Base-by-base conservation (phyloP, 2,797 vertebrate genomes). In the Aeoliscus strigatus region DNA sequence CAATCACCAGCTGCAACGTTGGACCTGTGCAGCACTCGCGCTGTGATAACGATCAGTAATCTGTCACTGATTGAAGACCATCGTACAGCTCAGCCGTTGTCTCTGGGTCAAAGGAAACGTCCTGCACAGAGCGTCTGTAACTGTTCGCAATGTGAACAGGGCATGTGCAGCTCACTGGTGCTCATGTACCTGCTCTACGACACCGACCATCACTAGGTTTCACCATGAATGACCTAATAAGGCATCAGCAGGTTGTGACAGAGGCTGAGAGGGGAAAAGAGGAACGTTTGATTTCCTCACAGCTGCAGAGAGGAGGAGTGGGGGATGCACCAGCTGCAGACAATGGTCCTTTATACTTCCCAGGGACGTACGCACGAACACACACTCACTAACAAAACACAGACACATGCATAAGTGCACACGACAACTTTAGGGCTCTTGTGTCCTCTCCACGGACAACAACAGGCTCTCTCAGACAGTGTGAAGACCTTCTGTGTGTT, bases 291-390 rank as follows among this genome's bases (percentile, higher is more conserved):
- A 90, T 86, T 90, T 86, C 84, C 85, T 83, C 15, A 70, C 91
- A 92, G 92, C 90, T 92, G 89, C 80, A 85, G 80, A 60, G 77
- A 80, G 70, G 67, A 4, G 82, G 84, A 85, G 86, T 82, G 83
- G 75, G 85, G 86, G 79, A 77, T 66, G 67, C 76, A 82, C 78
- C 84, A 86, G 86, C 81, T 67, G 73, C 75, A 88, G 84, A 93
- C 91, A 93, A 93, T 90, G 87, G 76, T 4, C 81, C 90, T 91
- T 89, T 92, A 88, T 92, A 60, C 11, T 53, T 24, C 35, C 51
- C 66, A 55, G 1, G 60, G 70, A 69, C 71, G 54, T 59, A 51
- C 44, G 31, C 28, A 43, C 35, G 51, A 45, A 50, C 28, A 38
- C 27, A 47, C 38, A 39, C 48, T 39, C 57, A 60, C 51, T n/a